A percentile compares a stretch with the other conserved stretches of the same genome.
Evolutionary conservation across 64 coral and sea anemone genomes (phyloP).

Genomic region (Orbicella faveolata): DNA sequence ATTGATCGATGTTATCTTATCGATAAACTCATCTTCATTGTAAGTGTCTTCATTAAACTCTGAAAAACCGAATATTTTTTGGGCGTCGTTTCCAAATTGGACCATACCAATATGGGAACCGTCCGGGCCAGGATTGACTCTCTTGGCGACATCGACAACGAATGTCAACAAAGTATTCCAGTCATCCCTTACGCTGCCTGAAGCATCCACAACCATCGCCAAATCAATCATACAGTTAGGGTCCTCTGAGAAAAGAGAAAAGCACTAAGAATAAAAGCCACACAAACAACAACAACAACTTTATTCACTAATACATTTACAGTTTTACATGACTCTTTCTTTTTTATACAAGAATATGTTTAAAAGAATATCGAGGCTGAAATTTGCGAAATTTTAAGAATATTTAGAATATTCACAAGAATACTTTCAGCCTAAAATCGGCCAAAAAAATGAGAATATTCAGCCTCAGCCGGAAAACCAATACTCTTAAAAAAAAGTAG

Average conservation of each 20-base stretch:
- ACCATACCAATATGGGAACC: slow-evolving; percentile 18
- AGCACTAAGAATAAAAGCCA: neutral
- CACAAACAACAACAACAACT: neutral
- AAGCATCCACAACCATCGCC: slow-evolving; percentile 24
- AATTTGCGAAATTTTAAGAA: no score
- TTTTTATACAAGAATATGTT: no score
- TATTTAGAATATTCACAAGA: no score
- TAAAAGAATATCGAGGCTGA: no score
- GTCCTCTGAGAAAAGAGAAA: slow-evolving; percentile 3
- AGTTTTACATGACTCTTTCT: no score
- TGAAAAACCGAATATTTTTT: slow-evolving; percentile 17
- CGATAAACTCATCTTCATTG: neutral
- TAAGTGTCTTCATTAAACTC: neutral
- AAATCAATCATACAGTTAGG: slow-evolving; percentile 26
- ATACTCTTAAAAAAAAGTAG: no score
- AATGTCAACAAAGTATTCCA: neutral
- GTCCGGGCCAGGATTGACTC: neutral
- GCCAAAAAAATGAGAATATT: no score
- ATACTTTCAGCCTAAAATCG: no score
- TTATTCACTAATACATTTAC: neutral
- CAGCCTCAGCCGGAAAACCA: no score
- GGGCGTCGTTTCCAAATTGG: neutral
- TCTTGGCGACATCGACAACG: neutral
- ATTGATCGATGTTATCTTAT: neutral
- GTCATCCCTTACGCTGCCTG: slow-evolving; percentile 27